Evolutionary conservation across 2,888 invertebrate species (phyloP).

Genomic region (Troglohyphantes excavatus): DNA sequence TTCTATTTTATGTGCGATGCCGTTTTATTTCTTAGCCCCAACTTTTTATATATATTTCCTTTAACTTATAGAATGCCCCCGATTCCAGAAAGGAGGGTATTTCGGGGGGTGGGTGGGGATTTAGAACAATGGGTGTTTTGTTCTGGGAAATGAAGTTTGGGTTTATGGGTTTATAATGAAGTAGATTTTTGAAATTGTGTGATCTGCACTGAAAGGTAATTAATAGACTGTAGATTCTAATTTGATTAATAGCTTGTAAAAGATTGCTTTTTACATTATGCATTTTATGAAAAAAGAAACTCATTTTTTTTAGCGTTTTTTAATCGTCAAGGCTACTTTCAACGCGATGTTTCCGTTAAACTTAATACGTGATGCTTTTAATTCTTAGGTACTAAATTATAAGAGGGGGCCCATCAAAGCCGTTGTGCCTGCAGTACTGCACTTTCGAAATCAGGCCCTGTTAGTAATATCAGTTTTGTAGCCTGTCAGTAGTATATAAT

Average conservation of each 20-base stretch:
- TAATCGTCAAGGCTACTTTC: no score
- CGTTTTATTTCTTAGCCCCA: conserved; percentile 43
- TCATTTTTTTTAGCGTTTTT: no score
- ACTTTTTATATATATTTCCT: not conserved
- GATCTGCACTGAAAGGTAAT: not conserved
- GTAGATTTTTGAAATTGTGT: not conserved
- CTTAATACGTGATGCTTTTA: no score
- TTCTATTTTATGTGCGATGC: conserved; percentile 63
- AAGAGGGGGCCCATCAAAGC: no score
- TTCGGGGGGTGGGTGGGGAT: not conserved
- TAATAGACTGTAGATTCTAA: not conserved
- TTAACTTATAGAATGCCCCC: not conserved
- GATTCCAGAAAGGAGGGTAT: conserved; percentile 17
- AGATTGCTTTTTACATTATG: not conserved
- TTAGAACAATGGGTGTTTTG: conserved; percentile 56
- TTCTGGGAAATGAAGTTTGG: conserved; percentile 12
- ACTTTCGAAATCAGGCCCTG: no score
- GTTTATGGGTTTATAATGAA: not conserved
- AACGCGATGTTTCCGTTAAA: no score
- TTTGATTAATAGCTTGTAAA: not conserved
- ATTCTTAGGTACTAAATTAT: no score
- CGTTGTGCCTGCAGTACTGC: no score
- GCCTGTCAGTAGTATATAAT: no score
- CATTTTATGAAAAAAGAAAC: no score
- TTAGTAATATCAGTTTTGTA: no score